Percentiles rank a stretch among this genome's conserved stretches.
phyloP scores from a whole-genome alignment of 2,888 invertebrate species.

The Holacanthella duospinosa region DNA sequence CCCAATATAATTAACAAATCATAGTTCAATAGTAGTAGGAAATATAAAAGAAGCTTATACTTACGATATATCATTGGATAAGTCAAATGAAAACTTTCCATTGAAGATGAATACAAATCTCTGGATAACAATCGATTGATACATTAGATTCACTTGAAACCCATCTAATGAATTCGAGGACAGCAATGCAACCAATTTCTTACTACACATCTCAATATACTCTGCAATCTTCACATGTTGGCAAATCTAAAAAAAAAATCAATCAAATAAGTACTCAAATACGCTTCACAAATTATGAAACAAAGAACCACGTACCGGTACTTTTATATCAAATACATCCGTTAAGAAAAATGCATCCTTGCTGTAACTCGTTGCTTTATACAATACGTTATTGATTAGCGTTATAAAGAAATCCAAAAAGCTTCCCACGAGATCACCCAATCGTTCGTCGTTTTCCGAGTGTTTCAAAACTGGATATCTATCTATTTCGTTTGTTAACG shows the following conservation, averaged over 20 bases:
- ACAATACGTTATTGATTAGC: neutral
- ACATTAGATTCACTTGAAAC: neutral
- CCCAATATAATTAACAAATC: too few relatives aligned
- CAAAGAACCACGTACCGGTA: too few relatives aligned
- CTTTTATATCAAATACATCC: neutral
- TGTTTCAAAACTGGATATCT: neutral
- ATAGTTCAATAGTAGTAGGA: too few relatives aligned
- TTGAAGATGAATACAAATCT: neutral
- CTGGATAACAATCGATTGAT: neutral
- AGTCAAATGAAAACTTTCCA: neutral
- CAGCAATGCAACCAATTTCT: neutral
- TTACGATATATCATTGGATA: neutral
- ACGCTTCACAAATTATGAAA: neutral
- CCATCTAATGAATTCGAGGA: neutral
- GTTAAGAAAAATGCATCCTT: neutral
- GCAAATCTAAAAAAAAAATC: neutral
- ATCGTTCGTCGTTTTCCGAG: neutral
- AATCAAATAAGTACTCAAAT: neutral
- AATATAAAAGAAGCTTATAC: too few relatives aligned
- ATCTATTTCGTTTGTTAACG: neutral
- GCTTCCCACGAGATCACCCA: neutral
- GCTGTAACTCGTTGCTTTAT: neutral
- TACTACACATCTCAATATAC: slow-evolving; percentile 4
- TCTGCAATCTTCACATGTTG: neutral
- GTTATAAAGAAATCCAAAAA: slow-evolving; percentile 1